Percentiles rank a stretch among this genome's conserved stretches.
Evolutionary conservation across 2,888 invertebrate genomes (phyloP).

Genomic region (Anarsia innoxiella): DNA sequence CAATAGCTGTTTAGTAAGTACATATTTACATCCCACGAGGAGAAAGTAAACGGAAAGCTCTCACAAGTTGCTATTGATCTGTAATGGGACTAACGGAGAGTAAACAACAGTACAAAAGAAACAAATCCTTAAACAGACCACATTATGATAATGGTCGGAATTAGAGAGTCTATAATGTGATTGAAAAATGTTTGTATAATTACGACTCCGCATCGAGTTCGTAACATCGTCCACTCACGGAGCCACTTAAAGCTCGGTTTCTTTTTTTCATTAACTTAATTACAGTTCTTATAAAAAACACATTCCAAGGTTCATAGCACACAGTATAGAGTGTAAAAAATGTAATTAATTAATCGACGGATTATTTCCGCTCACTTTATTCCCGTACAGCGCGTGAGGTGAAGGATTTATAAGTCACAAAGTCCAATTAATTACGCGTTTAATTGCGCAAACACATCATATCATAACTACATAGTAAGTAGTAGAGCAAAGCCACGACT

Average conservation of each 20-base stretch:
- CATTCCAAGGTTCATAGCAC: constrained; percentile 1
- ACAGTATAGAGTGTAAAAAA: constrained; percentile 10
- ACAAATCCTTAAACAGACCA: constrained; percentile 29
- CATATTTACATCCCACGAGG: no score
- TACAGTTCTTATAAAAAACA: constrained; percentile 1
- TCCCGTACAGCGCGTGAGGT: constrained; percentile 21
- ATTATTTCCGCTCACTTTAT: constrained; percentile 22
- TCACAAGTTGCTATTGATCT: constrained; percentile 24
- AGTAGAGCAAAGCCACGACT: constrained; percentile 39
- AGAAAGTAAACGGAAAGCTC: constrained; percentile 2
- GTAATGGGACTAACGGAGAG: constrained; percentile 33
- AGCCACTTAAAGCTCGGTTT: constrained; percentile 1
- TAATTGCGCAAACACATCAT: constrained; percentile 21
- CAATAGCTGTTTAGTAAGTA: no score
- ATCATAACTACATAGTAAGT: constrained; percentile 19
- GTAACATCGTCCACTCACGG: constrained; percentile 5
- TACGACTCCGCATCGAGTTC: constrained; percentile 5
- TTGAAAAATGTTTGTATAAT: constrained; percentile 23
- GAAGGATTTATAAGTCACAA: constrained; percentile 21
- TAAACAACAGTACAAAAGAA: constrained; percentile 30
- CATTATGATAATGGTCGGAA: constrained; percentile 24
- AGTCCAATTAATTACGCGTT: constrained; percentile 26
- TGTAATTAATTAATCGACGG: constrained; percentile 15
- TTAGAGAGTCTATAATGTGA: constrained; percentile 25
- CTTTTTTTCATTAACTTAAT: constrained; percentile 7